These are phyloP conservation scores for Drosophila lacteicornis DNA, from an alignment of 1,140 invertebrate genomes.

Conservation along the genomic window DNA sequence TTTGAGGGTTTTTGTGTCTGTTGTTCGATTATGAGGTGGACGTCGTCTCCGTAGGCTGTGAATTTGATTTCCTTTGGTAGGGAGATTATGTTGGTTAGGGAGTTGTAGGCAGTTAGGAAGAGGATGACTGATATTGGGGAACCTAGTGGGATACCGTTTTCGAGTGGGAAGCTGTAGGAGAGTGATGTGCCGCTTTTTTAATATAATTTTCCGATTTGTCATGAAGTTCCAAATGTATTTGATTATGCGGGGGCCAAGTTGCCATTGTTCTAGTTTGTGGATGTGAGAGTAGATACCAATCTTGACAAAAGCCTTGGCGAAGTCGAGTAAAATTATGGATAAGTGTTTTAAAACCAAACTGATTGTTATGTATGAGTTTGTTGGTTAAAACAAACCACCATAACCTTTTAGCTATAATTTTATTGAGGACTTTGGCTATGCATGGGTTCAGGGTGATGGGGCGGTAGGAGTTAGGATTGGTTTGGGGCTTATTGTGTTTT, in stretches of 20 bases:
- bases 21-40: background rate
- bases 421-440: background rate
- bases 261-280: too few relatives aligned
- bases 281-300: too few relatives aligned
- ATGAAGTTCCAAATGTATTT: too few relatives aligned
- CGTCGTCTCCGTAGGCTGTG: background rate
- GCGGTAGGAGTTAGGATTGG: too few relatives aligned
- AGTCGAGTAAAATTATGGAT: too few relatives aligned
- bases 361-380: background rate
- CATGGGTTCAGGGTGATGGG: too few relatives aligned
- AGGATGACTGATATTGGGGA: background rate
- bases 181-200: too few relatives aligned
- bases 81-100: background rate
- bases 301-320: too few relatives aligned
- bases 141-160: background rate
- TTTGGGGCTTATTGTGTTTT: too few relatives aligned
- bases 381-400: background rate
- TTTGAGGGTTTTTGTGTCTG: background rate
- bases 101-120: background rate
- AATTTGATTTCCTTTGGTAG: background rate
- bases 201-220: too few relatives aligned
- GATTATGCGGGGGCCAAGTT: background rate
- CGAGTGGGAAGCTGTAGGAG: background rate
- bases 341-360: background rate
- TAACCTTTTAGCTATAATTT: background rate